These are phyloP conservation scores for Oenanthe oenanthe DNA, from an alignment of 2,113 vertebrate genomes.

Conservation along the genomic window DNA sequence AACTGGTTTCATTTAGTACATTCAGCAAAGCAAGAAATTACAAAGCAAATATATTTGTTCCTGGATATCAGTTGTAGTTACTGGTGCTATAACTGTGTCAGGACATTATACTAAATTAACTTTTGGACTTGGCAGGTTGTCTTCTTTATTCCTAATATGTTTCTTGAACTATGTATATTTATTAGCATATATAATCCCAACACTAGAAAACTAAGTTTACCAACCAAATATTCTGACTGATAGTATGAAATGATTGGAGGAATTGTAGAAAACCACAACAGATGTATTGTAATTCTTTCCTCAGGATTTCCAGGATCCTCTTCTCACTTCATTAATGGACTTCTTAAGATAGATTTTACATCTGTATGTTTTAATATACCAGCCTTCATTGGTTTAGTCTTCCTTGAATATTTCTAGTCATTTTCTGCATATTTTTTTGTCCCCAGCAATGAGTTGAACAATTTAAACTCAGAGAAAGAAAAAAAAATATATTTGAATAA, in stretches of 20 bases:
- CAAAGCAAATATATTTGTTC: background rate
- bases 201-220: background rate
- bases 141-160: background rate
- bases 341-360: background rate
- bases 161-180: background rate
- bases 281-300: background rate
- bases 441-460: fast-evolving
- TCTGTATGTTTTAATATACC: background rate
- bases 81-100: background rate
- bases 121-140: background rate
- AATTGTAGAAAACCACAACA: background rate
- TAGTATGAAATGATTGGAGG: background rate
- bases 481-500: background rate
- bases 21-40: background rate
- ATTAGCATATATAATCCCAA: background rate
- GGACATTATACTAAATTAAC: background rate
- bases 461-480: background rate
- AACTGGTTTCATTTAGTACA: background rate
- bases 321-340: background rate
- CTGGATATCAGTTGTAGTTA: background rate
- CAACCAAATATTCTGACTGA: background rate
- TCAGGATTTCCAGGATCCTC: background rate
- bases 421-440: background rate
- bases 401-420: background rate
- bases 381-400: background rate